Evolutionary conservation across 2,797 vertebrate species (phyloP).

Genomic region (Leptoclinus maculatus): DNA sequence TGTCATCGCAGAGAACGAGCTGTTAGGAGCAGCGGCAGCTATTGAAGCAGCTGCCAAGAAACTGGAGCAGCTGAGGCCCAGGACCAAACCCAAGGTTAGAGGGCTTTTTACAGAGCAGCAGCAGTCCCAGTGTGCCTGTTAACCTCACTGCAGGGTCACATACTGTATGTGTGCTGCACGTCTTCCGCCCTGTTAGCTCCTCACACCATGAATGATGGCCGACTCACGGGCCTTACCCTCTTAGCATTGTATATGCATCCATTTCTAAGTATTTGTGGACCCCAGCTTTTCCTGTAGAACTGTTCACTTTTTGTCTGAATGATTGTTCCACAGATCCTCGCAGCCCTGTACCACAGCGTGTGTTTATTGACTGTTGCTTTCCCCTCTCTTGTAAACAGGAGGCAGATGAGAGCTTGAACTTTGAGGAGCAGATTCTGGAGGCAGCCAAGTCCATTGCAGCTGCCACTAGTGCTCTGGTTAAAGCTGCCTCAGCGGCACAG

Average conservation of each 20-base stretch:
- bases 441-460: conserved; percentile 97
- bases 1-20: conserved; percentile 96
- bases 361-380: conserved; percentile 36
- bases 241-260: conserved; percentile 14
- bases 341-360: background rate
- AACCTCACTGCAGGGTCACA: conserved; percentile 35
- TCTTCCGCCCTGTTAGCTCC: conserved; percentile 1
- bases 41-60: conserved; percentile 99
- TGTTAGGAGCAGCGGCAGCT: conserved; percentile 95
- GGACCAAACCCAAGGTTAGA: conserved; percentile 96
- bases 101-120: conserved; percentile 56
- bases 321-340: background rate
- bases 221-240: conserved; percentile 2
- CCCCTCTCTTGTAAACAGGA: conserved; percentile 81
- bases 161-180: background rate
- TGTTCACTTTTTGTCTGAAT: conserved; percentile 4
- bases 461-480: conserved; percentile 94
- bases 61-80: conserved; percentile 96
- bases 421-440: conserved; percentile 97
- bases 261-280: background rate
- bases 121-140: conserved; percentile 46
- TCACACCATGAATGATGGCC: conserved; percentile 19
- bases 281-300: background rate
- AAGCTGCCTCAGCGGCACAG: conserved; percentile 95
- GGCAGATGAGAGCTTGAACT: conserved; percentile 96